Conservation (phyloP, 2,797 vertebrate genomes). For the Pyrocephalus nanus region DNA sequence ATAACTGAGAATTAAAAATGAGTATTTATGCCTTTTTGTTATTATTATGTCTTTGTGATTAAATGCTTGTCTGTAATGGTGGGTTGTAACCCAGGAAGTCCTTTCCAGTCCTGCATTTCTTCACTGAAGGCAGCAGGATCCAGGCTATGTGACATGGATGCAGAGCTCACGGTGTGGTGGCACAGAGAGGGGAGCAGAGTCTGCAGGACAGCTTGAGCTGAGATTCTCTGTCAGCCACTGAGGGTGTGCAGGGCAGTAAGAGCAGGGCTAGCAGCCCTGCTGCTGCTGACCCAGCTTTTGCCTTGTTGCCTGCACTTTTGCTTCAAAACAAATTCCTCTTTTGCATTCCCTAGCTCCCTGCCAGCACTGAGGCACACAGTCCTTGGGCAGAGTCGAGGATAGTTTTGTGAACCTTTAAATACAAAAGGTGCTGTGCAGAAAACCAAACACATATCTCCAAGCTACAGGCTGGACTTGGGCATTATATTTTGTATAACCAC, state of each 20-base stretch:
- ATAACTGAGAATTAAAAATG: conserved; percentile 14
- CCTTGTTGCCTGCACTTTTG: background rate
- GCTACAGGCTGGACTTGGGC: conserved; percentile 34
- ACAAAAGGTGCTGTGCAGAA: background rate
- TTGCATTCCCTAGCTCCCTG: background rate
- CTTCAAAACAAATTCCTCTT: background rate
- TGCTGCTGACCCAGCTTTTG: background rate
- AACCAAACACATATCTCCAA: background rate
- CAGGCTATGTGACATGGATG: background rate
- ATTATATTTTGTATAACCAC: background rate
- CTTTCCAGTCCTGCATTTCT: background rate
- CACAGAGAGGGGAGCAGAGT: background rate
- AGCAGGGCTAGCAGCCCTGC: background rate
- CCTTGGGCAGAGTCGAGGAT: background rate
- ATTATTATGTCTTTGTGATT: background rate
- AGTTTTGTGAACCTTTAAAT: conserved; percentile 2
- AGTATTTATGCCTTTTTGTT: conserved; percentile 18
- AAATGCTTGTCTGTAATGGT: background rate
- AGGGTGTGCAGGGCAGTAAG: background rate
- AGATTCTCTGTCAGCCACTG: background rate
- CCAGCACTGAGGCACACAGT: background rate
- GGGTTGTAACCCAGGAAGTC: background rate
- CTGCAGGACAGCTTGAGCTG: background rate
- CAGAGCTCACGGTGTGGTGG: background rate
- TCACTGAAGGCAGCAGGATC: background rate